Conservation (phyloP, 2,888 invertebrate species). For the Rhopalosiphum nymphaeae region DNA sequence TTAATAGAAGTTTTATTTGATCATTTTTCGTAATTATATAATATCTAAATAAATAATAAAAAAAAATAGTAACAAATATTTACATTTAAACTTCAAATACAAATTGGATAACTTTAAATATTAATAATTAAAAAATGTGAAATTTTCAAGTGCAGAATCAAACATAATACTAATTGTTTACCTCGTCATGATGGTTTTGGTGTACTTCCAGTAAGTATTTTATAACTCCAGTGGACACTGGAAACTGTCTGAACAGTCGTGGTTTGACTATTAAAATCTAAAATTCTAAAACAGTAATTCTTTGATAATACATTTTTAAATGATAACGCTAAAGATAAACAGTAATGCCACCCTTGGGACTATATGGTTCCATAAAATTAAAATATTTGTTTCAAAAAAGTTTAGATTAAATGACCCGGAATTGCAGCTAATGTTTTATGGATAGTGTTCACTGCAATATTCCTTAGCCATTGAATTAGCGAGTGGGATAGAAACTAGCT, state of each 20-base stretch:
- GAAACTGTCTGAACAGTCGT: background rate
- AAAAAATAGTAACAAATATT: background rate
- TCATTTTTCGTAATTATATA: background rate
- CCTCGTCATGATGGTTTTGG: constrained; percentile 44
- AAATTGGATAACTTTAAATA: background rate
- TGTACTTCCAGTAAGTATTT: background rate
- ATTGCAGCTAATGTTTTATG: no score
- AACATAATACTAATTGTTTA: background rate
- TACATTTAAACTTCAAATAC: background rate
- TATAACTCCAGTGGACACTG: background rate
- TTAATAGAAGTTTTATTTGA: background rate
- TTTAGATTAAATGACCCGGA: no score
- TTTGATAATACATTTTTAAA: constrained; percentile 47
- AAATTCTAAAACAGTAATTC: constrained; percentile 31
- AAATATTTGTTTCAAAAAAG: no score
- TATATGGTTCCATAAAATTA: no score
- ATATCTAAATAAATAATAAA: background rate
- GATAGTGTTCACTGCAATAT: no score
- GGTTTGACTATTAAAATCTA: constrained; percentile 19
- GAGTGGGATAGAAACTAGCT: no score
- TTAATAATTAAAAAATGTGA: background rate
- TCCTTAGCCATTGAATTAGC: no score
- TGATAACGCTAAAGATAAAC: constrained; percentile 54
- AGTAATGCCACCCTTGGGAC: background rate
- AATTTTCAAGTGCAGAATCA: background rate